Evolutionary conservation across 2,113 vertebrate genomes (phyloP).

Genomic region (Puffinus mauretanicus): DNA sequence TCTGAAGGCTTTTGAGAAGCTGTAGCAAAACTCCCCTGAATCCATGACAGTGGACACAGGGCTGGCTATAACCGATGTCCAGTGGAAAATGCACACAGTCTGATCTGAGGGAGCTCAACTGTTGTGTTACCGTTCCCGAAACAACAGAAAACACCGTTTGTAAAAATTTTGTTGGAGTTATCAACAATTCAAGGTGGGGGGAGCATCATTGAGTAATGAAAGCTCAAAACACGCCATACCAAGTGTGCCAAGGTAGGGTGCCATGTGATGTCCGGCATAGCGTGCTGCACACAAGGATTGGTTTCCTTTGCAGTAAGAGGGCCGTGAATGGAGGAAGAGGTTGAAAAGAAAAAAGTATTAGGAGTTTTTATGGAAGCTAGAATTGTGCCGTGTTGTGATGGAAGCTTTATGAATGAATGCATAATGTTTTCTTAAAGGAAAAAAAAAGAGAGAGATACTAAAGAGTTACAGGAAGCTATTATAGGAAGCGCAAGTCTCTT

Average conservation of each 20-base stretch:
- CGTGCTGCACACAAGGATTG: rapidly evolving
- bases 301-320: neutral
- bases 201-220: neutral
- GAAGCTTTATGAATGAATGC: neutral
- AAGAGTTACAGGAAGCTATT: neutral
- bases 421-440: neutral
- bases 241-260: neutral
- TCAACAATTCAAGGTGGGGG: neutral
- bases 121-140: neutral
- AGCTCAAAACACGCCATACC: neutral
- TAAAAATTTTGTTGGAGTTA: neutral
- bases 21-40: neutral
- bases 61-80: neutral
- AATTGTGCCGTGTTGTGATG: neutral
- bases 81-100: neutral
- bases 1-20: neutral
- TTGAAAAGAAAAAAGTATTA: neutral
- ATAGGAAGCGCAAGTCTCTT: neutral
- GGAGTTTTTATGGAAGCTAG: neutral
- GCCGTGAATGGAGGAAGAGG: neutral
- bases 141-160: neutral
- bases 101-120: neutral
- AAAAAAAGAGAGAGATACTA: neutral
- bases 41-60: neutral
- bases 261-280: neutral